Conservation (phyloP, 2,113 vertebrate genomes). For the Mesoclemmys tuberculata region DNA sequence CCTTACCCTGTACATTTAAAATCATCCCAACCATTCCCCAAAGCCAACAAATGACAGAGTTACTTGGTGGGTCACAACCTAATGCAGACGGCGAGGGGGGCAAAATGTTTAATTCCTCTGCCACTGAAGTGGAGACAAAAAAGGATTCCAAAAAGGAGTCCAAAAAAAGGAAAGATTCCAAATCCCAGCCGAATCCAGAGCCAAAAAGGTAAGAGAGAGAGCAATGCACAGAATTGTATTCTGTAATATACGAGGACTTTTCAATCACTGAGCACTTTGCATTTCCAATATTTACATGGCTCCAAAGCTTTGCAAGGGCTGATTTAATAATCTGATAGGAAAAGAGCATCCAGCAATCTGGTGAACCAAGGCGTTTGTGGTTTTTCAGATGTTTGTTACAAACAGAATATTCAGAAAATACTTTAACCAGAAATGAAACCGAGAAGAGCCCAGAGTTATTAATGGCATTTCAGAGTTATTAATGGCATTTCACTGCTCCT, state of each 20-base stretch:
- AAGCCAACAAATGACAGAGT: constrained; percentile 87
- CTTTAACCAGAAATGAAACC: neutral
- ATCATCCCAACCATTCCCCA: constrained; percentile 84
- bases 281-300: neutral
- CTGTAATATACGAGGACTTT: neutral
- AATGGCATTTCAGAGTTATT: neutral
- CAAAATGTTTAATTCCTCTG: constrained; percentile 78
- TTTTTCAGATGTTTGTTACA: constrained; percentile 4
- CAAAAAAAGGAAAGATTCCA: constrained; percentile 93
- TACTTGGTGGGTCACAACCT: constrained; percentile 85
- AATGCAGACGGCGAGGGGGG: constrained; percentile 82
- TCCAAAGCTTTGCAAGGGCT: neutral
- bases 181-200: constrained; percentile 83
- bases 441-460: neutral
- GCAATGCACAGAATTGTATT: constrained; percentile 47
- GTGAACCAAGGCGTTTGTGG: neutral
- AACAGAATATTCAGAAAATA: constrained; percentile 6
- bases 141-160: constrained; percentile 94
- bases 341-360: neutral
- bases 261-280: constrained; percentile 15
- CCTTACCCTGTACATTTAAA: constrained; percentile 84
- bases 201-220: constrained; percentile 86
- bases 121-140: constrained; percentile 84
- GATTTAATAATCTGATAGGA: neutral
- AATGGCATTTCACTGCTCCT: neutral